These are phyloP conservation scores for Calameuta filiformis DNA, from an alignment of 2,888 invertebrate genomes.

Conservation along the genomic window DNA sequence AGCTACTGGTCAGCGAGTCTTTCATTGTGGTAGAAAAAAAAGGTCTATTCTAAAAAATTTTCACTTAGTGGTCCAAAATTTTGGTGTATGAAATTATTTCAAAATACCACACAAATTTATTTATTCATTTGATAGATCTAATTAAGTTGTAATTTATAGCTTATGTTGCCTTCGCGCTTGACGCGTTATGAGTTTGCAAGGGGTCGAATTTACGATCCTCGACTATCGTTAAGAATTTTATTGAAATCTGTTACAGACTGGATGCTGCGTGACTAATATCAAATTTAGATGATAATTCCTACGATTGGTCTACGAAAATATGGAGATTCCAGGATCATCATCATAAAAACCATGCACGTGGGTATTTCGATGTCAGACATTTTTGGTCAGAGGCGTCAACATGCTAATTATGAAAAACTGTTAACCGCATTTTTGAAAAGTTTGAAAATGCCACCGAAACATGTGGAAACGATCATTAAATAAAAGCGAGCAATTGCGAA, in stretches of 20 bases:
- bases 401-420: neutral
- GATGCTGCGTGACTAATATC: neutral
- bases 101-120: too few species aligned
- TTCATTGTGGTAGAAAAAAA: neutral
- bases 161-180: too few species aligned
- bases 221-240: neutral
- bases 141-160: too few species aligned
- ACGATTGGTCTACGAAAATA: neutral
- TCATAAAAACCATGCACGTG: neutral
- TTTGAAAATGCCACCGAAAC: neutral
- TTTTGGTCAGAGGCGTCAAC: neutral
- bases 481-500: slow-evolving; percentile 23
- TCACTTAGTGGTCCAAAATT: neutral
- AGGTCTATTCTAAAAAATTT: neutral
- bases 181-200: neutral
- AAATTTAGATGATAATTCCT: neutral
- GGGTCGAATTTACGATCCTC: neutral
- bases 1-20: slow-evolving; percentile 2
- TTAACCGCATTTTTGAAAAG: neutral
- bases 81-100: neutral
- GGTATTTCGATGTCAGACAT: too few species aligned
- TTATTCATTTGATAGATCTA: too few species aligned
- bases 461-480: too few species aligned
- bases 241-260: neutral
- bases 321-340: neutral